These are phyloP conservation scores for Salmo trutta DNA, from an alignment of 2,797 vertebrate species.

Conservation along the genomic window DNA sequence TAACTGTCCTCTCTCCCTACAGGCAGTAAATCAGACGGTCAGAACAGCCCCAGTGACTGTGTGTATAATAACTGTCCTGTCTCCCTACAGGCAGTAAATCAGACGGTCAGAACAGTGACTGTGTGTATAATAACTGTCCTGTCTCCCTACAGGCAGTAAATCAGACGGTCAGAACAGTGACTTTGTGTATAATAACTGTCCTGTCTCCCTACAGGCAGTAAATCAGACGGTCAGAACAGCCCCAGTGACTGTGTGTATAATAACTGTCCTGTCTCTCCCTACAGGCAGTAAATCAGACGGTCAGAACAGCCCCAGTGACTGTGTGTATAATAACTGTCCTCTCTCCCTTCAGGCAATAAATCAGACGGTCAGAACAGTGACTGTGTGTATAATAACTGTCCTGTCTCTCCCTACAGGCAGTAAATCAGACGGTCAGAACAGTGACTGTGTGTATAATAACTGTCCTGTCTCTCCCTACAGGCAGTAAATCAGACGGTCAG, in stretches of 20 bases:
- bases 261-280: too few species aligned
- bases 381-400: constrained; percentile 67
- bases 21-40: too few species aligned
- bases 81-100: background rate
- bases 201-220: too few species aligned
- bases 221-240: too few species aligned
- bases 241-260: too few species aligned
- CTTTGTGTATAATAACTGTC: too few species aligned
- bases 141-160: constrained; percentile 6
- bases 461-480: constrained; percentile 10
- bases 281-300: too few species aligned
- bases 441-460: constrained; percentile 78
- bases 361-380: constrained; percentile 65
- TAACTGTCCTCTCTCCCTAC: constrained; percentile 9
- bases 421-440: constrained; percentile 17
- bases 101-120: constrained; percentile 66
- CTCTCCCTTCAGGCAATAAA: constrained; percentile 1
- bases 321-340: constrained; percentile 69
- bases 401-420: constrained; percentile 6
- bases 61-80: constrained; percentile 60
- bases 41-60: constrained; percentile 73
- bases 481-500: too few species aligned
- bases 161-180: constrained; percentile 22
- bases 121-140: constrained; percentile 62
- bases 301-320: constrained; percentile 83